Conservation (phyloP, 2,888 invertebrate genomes). For the Proisotoma minuta region DNA sequence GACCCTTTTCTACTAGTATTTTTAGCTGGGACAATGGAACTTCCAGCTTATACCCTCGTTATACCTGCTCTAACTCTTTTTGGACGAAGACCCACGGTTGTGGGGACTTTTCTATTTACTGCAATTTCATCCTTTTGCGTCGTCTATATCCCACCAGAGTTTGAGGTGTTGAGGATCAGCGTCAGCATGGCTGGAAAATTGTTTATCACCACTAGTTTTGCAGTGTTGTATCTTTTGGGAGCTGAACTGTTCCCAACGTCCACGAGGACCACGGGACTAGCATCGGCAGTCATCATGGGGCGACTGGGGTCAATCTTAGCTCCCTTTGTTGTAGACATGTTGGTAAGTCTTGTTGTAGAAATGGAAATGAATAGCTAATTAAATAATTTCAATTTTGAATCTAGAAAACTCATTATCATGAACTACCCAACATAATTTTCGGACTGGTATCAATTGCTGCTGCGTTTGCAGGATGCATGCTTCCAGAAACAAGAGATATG, state of each 20-base stretch:
- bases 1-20: slow-evolving; percentile 38
- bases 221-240: slow-evolving; percentile 38
- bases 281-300: slow-evolving; percentile 29
- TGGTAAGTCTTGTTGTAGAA: slow-evolving; percentile 19
- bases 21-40: slow-evolving; percentile 25
- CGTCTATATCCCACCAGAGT: slow-evolving; percentile 25
- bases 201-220: slow-evolving; percentile 36
- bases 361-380: neutral
- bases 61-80: slow-evolving; percentile 17
- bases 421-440: slow-evolving; percentile 21
- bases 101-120: slow-evolving; percentile 21
- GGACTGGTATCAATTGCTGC: slow-evolving; percentile 29
- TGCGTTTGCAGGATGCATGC: slow-evolving; percentile 23
- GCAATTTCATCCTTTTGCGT: slow-evolving; percentile 23
- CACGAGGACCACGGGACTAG: slow-evolving; percentile 30
- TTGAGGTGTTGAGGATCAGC: slow-evolving; percentile 15
- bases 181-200: slow-evolving; percentile 39
- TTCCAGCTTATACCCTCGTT: slow-evolving; percentile 21
- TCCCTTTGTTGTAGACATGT: slow-evolving; percentile 38
- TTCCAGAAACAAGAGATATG: slow-evolving; percentile 37
- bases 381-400: neutral
- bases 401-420: slow-evolving; percentile 9
- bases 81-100: slow-evolving; percentile 15
- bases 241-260: slow-evolving; percentile 41
- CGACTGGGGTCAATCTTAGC: slow-evolving; percentile 38